Percentiles rank a stretch among this genome's conserved stretches.
Evolutionary conservation across 2,113 vertebrate genomes (phyloP).

Genomic region (Lagopus muta): DNA sequence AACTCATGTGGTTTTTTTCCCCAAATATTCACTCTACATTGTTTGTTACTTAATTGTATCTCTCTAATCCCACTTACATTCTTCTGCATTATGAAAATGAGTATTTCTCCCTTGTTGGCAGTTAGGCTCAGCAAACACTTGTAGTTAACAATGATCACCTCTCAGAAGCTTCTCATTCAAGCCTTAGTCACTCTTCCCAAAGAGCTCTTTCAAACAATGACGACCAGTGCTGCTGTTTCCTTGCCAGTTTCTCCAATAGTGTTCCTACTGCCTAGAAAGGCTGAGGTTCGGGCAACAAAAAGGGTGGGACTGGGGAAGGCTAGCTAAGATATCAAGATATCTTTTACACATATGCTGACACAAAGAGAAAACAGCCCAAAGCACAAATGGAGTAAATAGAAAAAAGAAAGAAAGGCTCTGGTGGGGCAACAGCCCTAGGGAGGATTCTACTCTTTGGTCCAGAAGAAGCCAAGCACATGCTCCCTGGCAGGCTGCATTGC

Average conservation of each 20-base stretch:
- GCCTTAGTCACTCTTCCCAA: neutral
- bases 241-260: neutral
- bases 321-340: neutral
- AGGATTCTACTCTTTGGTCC: conserved; percentile 33
- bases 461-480: neutral
- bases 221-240: neutral
- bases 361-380: conserved; percentile 54
- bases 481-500: neutral
- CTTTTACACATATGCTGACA: conserved; percentile 19
- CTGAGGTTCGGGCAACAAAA: neutral
- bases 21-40: neutral
- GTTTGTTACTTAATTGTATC: neutral
- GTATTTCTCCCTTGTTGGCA: neutral
- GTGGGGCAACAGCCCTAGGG: neutral
- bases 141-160: neutral
- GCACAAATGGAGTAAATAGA: neutral
- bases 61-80: neutral
- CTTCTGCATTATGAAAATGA: neutral
- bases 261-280: neutral
- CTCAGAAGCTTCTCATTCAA: neutral
- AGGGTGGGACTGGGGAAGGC: neutral
- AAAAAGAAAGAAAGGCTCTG: conserved; percentile 45
- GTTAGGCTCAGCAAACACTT: neutral
- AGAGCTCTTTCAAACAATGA: neutral
- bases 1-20: accelerated